Conservation (phyloP, 2,113 vertebrate genomes). For the Grus americana region DNA sequence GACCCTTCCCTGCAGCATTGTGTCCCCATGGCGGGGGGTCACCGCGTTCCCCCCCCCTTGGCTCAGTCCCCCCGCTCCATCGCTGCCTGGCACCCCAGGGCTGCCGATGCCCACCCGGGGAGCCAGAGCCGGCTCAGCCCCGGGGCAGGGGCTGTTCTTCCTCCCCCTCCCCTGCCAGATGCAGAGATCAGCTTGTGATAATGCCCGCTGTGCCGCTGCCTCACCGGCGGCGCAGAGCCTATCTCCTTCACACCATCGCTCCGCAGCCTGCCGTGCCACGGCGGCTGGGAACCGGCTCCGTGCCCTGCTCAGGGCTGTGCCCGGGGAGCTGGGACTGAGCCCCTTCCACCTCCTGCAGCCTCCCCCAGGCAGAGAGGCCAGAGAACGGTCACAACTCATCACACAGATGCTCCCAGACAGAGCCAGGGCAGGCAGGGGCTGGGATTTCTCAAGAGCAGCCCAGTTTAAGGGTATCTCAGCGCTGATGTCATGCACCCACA, state of each 20-base stretch:
- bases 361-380: neutral
- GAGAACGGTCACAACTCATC: neutral
- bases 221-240: neutral
- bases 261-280: neutral
- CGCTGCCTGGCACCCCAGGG: accelerated
- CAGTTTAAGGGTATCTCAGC: too few relatives aligned
- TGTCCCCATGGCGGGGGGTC: neutral
- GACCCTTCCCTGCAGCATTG: neutral
- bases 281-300: neutral
- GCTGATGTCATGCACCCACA: accelerated
- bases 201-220: neutral
- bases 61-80: neutral
- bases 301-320: neutral
- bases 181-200: neutral
- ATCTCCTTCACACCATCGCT: conserved; percentile 57
- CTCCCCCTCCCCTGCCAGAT: neutral
- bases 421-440: too few relatives aligned
- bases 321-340: neutral
- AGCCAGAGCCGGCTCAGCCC: neutral
- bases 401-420: accelerated
- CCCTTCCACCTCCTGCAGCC: neutral
- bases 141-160: neutral
- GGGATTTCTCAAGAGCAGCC: neutral
- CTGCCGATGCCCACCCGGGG: neutral
- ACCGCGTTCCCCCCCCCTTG: accelerated